These are phyloP conservation scores for Eurystomus gularis DNA, from an alignment of 2,113 vertebrate species.

Conservation along the genomic window DNA sequence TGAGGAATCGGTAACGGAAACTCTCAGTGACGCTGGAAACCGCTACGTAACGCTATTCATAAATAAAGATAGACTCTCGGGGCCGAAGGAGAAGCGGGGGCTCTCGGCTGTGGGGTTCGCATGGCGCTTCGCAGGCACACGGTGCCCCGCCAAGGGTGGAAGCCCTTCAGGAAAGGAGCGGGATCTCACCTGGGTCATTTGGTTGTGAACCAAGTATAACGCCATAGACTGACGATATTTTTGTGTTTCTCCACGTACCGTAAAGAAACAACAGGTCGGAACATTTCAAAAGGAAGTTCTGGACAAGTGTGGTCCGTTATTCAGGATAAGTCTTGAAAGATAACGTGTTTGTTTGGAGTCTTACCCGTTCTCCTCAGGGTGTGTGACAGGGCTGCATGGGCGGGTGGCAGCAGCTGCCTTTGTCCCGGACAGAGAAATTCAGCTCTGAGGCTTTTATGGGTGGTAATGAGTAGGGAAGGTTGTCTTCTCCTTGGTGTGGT, in stretches of 20 bases:
- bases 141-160: not conserved
- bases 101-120: not conserved
- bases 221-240: fast-evolving
- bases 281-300: not conserved
- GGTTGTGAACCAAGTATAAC: too few species aligned
- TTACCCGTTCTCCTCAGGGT: fast-evolving
- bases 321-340: not conserved
- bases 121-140: fast-evolving
- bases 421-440: not conserved
- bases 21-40: not conserved
- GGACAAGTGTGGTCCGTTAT: not conserved
- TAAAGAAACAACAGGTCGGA: not conserved
- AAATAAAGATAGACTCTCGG: not conserved
- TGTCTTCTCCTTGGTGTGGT: not conserved
- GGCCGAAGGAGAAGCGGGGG: not conserved
- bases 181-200: not conserved
- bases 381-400: fast-evolving
- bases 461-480: fast-evolving
- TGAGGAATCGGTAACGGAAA: not conserved
- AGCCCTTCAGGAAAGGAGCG: not conserved
- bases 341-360: not conserved
- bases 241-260: fast-evolving
- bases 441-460: not conserved
- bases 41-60: too few species aligned
- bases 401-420: not conserved